Evolutionary conservation across 2,888 invertebrate species (phyloP).

Genomic region (Acanthoscelides obtectus): DNA sequence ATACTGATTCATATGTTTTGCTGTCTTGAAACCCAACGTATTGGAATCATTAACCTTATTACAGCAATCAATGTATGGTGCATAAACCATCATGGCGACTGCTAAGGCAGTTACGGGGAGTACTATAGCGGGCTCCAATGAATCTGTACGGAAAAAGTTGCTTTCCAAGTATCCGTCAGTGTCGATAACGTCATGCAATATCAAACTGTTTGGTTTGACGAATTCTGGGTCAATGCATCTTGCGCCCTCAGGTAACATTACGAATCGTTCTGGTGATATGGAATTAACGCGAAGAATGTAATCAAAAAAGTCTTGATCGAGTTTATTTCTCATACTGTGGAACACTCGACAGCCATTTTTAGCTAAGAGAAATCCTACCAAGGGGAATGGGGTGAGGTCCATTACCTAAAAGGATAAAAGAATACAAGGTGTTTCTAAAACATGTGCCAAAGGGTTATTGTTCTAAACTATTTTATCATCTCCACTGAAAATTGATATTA

Average conservation of each 20-base stretch:
- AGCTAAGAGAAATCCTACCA: constrained; percentile 57
- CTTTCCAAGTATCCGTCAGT: constrained; percentile 55
- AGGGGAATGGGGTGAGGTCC: constrained; percentile 60
- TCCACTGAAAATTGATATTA: no score
- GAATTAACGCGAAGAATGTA: constrained; percentile 11
- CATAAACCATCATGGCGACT: constrained; percentile 56
- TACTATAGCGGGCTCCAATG: constrained; percentile 33
- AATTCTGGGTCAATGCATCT: background rate
- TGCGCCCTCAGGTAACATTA: background rate
- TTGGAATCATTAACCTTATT: constrained; percentile 56
- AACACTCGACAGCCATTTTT: constrained; percentile 42
- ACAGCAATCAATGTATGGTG: constrained; percentile 56
- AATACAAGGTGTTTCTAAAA: no score
- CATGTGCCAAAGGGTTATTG: no score
- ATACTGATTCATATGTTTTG: constrained; percentile 55
- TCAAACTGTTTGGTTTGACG: constrained; percentile 12
- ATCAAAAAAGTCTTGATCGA: constrained; percentile 24
- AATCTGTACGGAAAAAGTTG: constrained; percentile 16
- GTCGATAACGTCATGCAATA: constrained; percentile 50
- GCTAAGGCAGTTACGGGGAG: constrained; percentile 54
- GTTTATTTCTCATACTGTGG: constrained; percentile 20
- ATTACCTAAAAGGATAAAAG: constrained; percentile 43
- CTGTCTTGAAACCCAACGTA: constrained; percentile 52
- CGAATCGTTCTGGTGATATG: background rate
- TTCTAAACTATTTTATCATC: no score